Conservation (phyloP, 2,888 invertebrate species). For the Hirudinaria manillensis region DNA sequence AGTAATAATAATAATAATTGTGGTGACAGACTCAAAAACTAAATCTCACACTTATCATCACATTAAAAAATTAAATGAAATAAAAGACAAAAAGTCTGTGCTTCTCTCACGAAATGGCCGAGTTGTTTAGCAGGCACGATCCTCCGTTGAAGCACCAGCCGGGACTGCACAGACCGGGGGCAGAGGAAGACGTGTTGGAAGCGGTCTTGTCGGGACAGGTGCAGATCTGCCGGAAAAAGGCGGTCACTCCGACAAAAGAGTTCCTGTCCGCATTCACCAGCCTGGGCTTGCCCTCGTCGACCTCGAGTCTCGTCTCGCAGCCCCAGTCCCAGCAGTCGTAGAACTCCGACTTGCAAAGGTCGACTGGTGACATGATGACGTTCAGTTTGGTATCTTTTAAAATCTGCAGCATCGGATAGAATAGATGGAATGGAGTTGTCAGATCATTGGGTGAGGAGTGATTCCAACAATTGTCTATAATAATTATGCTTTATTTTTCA, state of each 20-base stretch:
- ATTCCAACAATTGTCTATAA: background rate
- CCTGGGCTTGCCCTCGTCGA: conserved; percentile 52
- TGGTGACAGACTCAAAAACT: no score
- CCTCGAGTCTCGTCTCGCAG: conserved; percentile 77
- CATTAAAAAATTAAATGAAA: no score
- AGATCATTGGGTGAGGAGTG: background rate
- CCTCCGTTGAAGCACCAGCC: conserved; percentile 82
- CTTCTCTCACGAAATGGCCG: conserved; percentile 22
- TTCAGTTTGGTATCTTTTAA: background rate
- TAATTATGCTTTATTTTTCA: no score
- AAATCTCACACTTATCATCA: no score
- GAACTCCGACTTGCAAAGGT: conserved; percentile 51
- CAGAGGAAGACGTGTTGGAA: background rate
- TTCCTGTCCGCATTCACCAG: conserved; percentile 96
- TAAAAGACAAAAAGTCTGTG: no score
- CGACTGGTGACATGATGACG: conserved; percentile 91
- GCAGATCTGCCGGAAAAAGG: conserved; percentile 64
- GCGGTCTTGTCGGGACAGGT: background rate
- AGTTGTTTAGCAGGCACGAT: conserved; percentile 64
- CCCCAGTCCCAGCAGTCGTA: conserved; percentile 57
- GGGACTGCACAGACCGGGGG: conserved; percentile 65
- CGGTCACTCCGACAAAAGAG: conserved; percentile 86
- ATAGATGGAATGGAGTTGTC: background rate
- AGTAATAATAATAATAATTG: no score
- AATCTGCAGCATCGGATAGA: conserved; percentile 7